Evolutionary conservation across 2,888 invertebrate species (phyloP), one percentile per base, ranked within the genome.

Genomic region (Sminthurides aquaticus): DNA sequence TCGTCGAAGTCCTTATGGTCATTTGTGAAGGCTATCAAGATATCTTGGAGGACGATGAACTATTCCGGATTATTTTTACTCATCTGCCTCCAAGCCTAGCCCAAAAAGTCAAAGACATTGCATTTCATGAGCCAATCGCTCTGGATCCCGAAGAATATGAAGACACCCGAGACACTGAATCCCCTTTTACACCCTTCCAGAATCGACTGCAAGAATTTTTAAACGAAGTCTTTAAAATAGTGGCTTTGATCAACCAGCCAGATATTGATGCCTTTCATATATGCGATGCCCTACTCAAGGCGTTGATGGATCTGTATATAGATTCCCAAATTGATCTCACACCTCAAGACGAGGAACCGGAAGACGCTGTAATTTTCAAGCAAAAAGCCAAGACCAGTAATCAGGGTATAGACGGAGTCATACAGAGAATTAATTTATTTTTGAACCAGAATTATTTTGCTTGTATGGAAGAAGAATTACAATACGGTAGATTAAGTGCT

Each of bases 21-120:
- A 26, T 62, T 11, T 34, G 22, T n/a, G 26, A 27, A 29, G 25
- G 18, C 20, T 15, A 52, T 20, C 52, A 52, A 20, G 64, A 60
- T 62, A 49, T 48, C 57, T 57, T 20, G 57, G 68, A 69, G 26
- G 69, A 67, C 24, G 66, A 62, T 54, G 65, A 67, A 29, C 64
- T 69, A 54, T 65, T 60, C n/a, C 55, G 55, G 22, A 64, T 62
- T 66, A 64, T 69, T 22, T 43, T 55, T 22, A 52, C 27, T 3
- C 64, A 57, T 5, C 48, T 67, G 1, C 69, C 66, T 15, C 52
- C 52, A 20, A 20, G 20, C 3, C 43, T 34, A 5, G 43, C 43
- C 15, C 43, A 34, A 15, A 34, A 15, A 34, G 43, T 34, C 5
- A 34, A 34, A 15, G 43, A 34, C 15, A 15, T 15, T 34, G 43